Evolutionary conservation across 2,797 vertebrate genomes (phyloP), one percentile per base, ranked within the genome.

Genomic region (Buceros bicornis): DNA sequence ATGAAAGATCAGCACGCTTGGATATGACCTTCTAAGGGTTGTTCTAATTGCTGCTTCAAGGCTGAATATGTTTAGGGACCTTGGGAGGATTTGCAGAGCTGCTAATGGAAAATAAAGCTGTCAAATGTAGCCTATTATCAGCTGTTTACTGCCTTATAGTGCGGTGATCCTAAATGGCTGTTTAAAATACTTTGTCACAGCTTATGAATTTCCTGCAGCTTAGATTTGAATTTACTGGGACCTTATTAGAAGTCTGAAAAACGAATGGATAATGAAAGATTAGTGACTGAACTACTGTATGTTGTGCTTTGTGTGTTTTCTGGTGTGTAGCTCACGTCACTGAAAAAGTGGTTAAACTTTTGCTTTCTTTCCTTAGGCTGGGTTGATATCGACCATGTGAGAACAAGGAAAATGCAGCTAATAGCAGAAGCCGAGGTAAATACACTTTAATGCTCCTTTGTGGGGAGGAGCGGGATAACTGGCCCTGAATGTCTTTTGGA

Each of bases 361-460:
- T 95, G 57, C 86, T 74, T 96, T 97, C 85, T 64, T 82, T 86
- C 77, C 67, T 47, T 94, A 98, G 98, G 98, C 90, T 91, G 47
- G n/a, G 81, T 98, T 90, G 97, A 98, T 86, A 78, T 98, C 1
- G 98, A 98, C 80, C 97, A 96, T 17, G 76, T 97, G 82, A 86
- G 98, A 94, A 97, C 92, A 62, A 98, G 97, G 94, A 98, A 98
- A 96, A 97, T 98, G 97, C 97, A 97, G 64, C 93, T 98, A 43
- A 97, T 98, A 76, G 97, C 95, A 82, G 98, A 98, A 92, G 98
- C 98, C 33, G 98, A 98, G 98, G 98, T 98, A 98, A 98, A 51
- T 86, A 77, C 29, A 45, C 15, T 72, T 15, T 72, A 29, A 40
- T 35, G 11, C 25, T 90, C 51, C 21, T 40, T 70, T 82, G 40